Evolutionary conservation across 2,797 vertebrate genomes (phyloP), one percentile per base, ranked within the genome.

Genomic region (Hybognathus amarus): DNA sequence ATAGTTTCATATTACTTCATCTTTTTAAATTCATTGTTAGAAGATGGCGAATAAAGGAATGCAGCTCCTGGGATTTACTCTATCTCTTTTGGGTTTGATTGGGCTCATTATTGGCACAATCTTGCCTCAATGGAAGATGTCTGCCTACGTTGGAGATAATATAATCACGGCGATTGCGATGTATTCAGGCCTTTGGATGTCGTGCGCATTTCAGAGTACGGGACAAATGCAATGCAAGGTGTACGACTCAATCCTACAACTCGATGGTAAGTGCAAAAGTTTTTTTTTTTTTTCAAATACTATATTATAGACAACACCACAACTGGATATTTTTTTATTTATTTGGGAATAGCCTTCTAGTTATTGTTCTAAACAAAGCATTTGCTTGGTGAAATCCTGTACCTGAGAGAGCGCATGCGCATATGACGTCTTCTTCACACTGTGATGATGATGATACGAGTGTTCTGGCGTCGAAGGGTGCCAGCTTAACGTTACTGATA

Each of bases 161-260:
- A 97, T 98, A 88, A 96, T 98, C 91, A 97, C 97, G 0, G 95
- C 97, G 0, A 89, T 97, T 79, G 93, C 96, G 78, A 93, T 96
- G 93, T 97, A 97, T 87, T 92, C 95, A 56, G 97, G 97, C 4
- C 93, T 98, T 20, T 97, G 96, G 96, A 98, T 97, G 97, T 94
- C 95, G 5, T 98, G 97, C 42, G 94, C 94, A 0, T 97, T 89
- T 63, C 97, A 97, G 92, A 98, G 96, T 90, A 98, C 97, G 0
- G 97, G 97, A 0, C 87, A 97, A 76, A 95, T 96, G 38, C 96
- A 95, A 91, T 98, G 97, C 92, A 97, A 97, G 63, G 93, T 92
- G 47, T 97, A 96, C 91, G 96, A 98, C 90, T 97, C 96, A 1
- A 93, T 98, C 71, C 95, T 97, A 17, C 90, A 94, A 78, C 93